These are phyloP conservation scores for Brachionus manjavacas DNA, from an alignment of 1,140 invertebrate genomes.

Conservation along the genomic window DNA sequence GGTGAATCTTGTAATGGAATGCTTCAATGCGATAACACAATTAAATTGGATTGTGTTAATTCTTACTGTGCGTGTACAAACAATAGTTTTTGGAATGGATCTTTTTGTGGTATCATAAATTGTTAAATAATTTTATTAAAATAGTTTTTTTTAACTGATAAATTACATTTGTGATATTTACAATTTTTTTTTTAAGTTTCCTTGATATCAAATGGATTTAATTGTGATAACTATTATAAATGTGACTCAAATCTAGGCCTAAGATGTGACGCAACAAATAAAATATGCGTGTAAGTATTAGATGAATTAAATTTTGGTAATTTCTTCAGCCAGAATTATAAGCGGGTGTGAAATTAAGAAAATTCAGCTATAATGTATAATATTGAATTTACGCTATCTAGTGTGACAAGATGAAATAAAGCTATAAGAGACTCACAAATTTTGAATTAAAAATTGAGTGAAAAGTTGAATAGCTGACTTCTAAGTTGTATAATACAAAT, in stretches of 20 bases:
- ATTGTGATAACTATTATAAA: constrained; percentile 17
- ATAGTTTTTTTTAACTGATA: background rate
- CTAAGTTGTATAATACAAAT: no score
- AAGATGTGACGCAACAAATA: background rate
- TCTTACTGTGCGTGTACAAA: background rate
- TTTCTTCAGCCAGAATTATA: no score
- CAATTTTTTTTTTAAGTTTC: background rate
- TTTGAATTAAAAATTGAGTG: no score
- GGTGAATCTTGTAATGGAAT: background rate
- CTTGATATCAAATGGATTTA: background rate
- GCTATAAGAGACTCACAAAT: no score
- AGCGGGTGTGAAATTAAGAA: no score
- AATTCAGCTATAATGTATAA: no score
- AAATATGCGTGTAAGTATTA: constrained; percentile 1
- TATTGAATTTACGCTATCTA: no score
- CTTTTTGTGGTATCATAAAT: constrained; percentile 2
- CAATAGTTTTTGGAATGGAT: constrained; percentile 17
- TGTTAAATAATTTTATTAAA: background rate
- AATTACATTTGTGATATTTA: background rate
- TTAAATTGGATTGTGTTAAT: background rate
- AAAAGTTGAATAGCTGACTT: no score
- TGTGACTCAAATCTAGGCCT: background rate
- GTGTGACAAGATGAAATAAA: no score
- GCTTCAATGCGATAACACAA: background rate
- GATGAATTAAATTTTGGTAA: no score